These are phyloP conservation scores for Coenonympha glycerion DNA, from an alignment of 2,888 invertebrate genomes.

Conservation along the genomic window DNA sequence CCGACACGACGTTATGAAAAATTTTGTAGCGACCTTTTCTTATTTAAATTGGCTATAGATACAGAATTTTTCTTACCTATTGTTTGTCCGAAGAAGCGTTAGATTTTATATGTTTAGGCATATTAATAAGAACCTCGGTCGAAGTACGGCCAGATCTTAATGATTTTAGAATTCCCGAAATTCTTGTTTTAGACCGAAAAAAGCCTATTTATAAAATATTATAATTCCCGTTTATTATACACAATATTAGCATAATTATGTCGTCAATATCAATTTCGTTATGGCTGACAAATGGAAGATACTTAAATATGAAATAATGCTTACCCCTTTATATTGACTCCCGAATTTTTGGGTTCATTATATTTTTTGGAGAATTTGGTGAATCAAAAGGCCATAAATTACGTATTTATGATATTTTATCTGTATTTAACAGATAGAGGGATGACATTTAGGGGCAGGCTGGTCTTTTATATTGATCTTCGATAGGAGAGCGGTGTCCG, in stretches of 20 bases:
- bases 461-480: not conserved
- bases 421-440: conserved; percentile 24
- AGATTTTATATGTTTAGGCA: too few species aligned
- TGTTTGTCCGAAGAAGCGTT: too few species aligned
- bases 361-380: conserved; percentile 8
- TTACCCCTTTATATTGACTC: conserved; percentile 31
- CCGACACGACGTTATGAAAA: too few species aligned
- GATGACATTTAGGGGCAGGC: conserved; percentile 8
- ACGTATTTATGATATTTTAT: conserved; percentile 23
- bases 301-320: conserved; percentile 43
- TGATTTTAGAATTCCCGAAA: not conserved
- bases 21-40: too few species aligned
- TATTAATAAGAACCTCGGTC: too few species aligned
- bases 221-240: conserved; percentile 14
- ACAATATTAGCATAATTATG: conserved; percentile 48
- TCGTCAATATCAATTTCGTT: conserved; percentile 48
- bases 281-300: conserved; percentile 61
- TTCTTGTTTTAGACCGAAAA: not conserved
- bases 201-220: not conserved
- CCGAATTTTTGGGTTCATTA: conserved; percentile 31
- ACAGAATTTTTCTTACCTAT: too few species aligned
- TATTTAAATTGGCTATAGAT: too few species aligned
- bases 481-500: not conserved
- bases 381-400: conserved; percentile 28
- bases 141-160: too few species aligned